These are phyloP conservation scores for Hypomesus transpacificus DNA, from an alignment of 2,113 vertebrate species.

Conservation along the genomic window DNA sequence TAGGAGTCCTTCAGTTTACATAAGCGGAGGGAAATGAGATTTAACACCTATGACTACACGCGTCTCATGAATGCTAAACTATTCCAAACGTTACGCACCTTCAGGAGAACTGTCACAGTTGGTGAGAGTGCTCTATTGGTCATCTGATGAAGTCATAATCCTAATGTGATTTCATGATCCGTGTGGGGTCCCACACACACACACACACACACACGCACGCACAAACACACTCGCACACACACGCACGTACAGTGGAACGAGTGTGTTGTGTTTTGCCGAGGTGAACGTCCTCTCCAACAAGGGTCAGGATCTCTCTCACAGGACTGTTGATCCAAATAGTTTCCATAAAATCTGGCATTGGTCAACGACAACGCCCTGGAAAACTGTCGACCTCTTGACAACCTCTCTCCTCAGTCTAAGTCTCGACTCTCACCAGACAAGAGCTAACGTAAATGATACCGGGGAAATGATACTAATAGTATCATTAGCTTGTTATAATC, in stretches of 20 bases:
- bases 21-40: background rate
- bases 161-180: no score
- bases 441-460: background rate
- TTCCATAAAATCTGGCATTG: background rate
- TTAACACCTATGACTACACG: background rate
- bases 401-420: background rate
- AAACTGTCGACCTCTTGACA: background rate
- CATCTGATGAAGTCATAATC: no score
- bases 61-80: background rate
- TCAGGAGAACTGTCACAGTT: background rate
- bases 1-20: background rate
- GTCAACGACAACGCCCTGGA: background rate
- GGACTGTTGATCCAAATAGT: conserved; percentile 29
- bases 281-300: conserved; percentile 1
- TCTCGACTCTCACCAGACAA: background rate
- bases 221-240: conserved; percentile 9
- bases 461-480: background rate
- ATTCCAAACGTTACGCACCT: conserved; percentile 12
- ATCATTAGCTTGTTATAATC: background rate
- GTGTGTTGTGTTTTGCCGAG: conserved; percentile 1
- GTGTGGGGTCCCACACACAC: background rate
- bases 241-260: background rate
- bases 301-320: conserved; percentile 21
- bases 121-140: no score
- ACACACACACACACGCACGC: conserved; percentile 10